A percentile compares a stretch with the other conserved stretches of the same genome.
phyloP scores from a whole-genome alignment of 2,113 vertebrate species.

The Candoia aspera region DNA sequence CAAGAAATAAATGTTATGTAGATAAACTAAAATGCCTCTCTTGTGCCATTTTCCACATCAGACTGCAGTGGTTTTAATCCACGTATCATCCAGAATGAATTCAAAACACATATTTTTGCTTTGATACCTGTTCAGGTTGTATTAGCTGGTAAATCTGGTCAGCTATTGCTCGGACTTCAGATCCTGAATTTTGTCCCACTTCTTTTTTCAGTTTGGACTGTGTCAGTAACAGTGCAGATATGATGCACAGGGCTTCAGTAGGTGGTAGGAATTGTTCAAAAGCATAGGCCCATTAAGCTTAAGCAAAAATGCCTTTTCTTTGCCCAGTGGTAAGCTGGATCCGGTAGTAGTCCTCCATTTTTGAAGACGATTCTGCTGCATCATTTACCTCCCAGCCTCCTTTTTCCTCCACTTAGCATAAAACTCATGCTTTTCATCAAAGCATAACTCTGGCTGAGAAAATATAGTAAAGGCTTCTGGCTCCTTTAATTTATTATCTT shows the following conservation, averaged over 20 bases:
- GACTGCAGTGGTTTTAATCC: neutral
- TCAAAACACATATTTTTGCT: neutral
- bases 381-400: neutral
- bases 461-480: neutral
- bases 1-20: neutral
- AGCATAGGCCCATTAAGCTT: neutral
- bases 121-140: neutral
- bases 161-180: neutral
- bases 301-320: neutral
- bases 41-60: neutral
- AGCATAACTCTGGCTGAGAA: neutral
- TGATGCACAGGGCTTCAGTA: neutral
- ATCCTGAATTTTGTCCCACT: neutral
- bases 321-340: neutral
- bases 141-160: neutral
- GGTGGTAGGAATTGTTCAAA: neutral
- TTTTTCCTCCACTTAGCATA: neutral
- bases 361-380: neutral
- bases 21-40: neutral
- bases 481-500: neutral
- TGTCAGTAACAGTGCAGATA: neutral
- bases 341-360: neutral
- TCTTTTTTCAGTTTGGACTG: neutral
- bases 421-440: neutral
- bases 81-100: neutral